These are phyloP conservation scores for Drosophila tani DNA, from an alignment of 1,140 invertebrate species.

Conservation along the genomic window DNA sequence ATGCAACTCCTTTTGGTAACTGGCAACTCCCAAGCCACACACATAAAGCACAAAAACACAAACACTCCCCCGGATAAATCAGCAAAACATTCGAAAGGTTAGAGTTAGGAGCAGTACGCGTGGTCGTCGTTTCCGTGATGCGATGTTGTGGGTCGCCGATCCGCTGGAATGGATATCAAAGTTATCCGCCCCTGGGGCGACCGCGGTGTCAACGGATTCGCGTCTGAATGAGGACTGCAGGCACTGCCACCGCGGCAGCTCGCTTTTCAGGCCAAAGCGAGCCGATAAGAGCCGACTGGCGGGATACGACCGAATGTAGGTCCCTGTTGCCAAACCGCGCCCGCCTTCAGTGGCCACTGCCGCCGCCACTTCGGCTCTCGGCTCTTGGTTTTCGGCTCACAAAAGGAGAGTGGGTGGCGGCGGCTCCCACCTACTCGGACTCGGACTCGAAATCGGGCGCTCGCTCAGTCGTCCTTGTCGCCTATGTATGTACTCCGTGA, in stretches of 20 bases:
- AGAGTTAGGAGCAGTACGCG: constrained; percentile 61
- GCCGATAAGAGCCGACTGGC: constrained; percentile 45
- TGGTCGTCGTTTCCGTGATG: constrained; percentile 71
- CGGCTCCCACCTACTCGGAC: constrained; percentile 20
- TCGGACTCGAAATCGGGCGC: constrained; percentile 20
- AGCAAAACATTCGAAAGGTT: constrained; percentile 32
- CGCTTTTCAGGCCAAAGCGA: constrained; percentile 65
- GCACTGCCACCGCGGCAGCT: constrained; percentile 56
- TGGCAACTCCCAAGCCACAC: constrained; percentile 10
- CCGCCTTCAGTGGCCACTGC: constrained; percentile 46
- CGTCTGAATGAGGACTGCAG: constrained; percentile 75
- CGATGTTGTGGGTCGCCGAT: constrained; percentile 44
- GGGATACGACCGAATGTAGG: constrained; percentile 74
- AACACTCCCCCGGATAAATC: constrained; percentile 30
- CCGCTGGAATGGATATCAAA: constrained; percentile 28
- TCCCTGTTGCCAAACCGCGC: constrained; percentile 78
- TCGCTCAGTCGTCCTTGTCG: constrained; percentile 69
- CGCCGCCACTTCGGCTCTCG: constrained; percentile 19
- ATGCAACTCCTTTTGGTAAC: constrained; percentile 25
- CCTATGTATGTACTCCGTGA: constrained; percentile 47
- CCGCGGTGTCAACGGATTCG: constrained; percentile 72
- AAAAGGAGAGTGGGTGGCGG: constrained; percentile 8
- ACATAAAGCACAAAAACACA: constrained; percentile 7
- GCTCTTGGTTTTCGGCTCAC: constrained; percentile 28
- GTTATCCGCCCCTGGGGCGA: constrained; percentile 41